These are phyloP conservation scores for Sebastes trivittatus DNA, from an alignment of 2,797 vertebrate genomes.

Conservation along the genomic window DNA sequence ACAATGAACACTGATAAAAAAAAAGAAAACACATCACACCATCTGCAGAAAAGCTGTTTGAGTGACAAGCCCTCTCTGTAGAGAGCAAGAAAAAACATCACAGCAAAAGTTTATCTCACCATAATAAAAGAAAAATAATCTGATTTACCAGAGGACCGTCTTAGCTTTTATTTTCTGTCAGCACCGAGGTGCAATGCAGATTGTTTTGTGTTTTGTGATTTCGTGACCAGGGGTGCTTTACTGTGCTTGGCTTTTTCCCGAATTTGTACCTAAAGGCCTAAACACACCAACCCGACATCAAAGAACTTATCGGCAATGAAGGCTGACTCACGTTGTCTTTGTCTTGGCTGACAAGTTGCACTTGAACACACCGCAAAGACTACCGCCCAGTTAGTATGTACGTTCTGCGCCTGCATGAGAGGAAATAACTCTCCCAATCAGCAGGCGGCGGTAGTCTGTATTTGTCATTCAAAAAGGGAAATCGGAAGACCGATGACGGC, in stretches of 20 bases:
- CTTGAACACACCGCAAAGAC: too few species aligned
- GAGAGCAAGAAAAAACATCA: background rate
- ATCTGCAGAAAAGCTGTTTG: background rate
- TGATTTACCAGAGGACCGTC: background rate
- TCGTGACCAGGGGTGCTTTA: background rate
- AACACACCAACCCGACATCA: too few species aligned
- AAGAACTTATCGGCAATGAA: too few species aligned
- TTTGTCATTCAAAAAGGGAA: too few species aligned
- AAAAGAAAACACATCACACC: fast-evolving
- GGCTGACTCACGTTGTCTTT: too few species aligned
- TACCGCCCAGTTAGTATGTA: too few species aligned
- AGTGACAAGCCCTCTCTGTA: background rate
- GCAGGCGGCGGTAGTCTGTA: too few species aligned
- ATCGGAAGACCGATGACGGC: too few species aligned
- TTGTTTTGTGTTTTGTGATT: background rate
- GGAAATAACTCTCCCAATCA: too few species aligned
- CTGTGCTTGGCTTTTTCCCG: background rate
- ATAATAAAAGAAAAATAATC: background rate
- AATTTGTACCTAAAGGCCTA: background rate
- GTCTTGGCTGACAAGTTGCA: too few species aligned
- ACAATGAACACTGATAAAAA: background rate
- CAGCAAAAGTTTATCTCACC: background rate
- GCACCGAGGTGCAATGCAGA: background rate
- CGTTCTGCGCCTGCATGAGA: too few species aligned
- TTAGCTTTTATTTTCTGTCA: background rate